Percentiles rank a stretch among this genome's conserved stretches.
phyloP scores from a whole-genome alignment of 2,888 invertebrate genomes.

The Deilephila porcellus region DNA sequence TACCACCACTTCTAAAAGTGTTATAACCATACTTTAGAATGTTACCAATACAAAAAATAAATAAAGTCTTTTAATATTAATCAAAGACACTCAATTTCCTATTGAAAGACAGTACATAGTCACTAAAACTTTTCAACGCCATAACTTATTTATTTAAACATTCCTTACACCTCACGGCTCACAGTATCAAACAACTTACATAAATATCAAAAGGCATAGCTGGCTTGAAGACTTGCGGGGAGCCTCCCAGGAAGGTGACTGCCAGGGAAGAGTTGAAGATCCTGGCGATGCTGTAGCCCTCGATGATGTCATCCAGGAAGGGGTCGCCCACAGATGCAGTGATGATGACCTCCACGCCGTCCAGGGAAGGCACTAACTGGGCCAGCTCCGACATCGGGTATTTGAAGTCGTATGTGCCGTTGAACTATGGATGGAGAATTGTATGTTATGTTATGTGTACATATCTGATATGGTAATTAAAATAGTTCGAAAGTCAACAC shows the following conservation, averaged over 20 bases:
- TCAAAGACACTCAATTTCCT: background rate
- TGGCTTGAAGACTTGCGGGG: constrained; percentile 97
- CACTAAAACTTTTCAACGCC: background rate
- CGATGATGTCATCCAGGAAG: constrained; percentile 92
- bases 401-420: constrained; percentile 94
- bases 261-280: constrained; percentile 94
- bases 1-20: too few species aligned
- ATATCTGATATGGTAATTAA: too few species aligned
- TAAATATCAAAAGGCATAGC: constrained; percentile 95
- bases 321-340: constrained; percentile 95
- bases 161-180: background rate
- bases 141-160: background rate
- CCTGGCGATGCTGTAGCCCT: constrained; percentile 94
- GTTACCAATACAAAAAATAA: too few species aligned
- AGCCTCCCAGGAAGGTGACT: constrained; percentile 93
- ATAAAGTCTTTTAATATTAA: too few species aligned
- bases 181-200: constrained; percentile 79
- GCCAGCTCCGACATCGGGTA: constrained; percentile 93
- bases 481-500: too few species aligned
- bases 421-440: constrained; percentile 85
- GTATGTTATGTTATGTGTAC: too few species aligned
- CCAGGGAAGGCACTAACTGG: constrained; percentile 86
- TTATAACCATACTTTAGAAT: too few species aligned
- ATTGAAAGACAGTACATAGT: background rate
- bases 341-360: constrained; percentile 92